Base-by-base conservation (phyloP, 2,113 vertebrate species). In the Alaudala cheleensis region DNA sequence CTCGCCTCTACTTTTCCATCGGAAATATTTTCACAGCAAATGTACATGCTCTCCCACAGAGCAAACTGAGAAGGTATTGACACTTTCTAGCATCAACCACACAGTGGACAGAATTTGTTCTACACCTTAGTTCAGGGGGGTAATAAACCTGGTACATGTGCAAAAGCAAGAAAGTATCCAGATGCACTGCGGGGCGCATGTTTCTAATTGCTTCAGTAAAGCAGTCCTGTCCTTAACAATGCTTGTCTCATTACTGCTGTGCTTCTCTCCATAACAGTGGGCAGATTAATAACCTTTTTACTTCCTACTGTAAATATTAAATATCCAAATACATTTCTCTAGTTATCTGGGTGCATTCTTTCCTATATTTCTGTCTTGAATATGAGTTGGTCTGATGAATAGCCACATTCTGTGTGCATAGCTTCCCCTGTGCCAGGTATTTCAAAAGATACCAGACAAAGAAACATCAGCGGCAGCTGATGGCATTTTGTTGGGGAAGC, bases 331-430 rank as follows among this genome's bases (percentile, higher is more conserved):
- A 77, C 42, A 20, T 51, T 74, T 45, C 19, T 54, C 26, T 84
- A 23, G 9, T 53, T 79, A 42, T 67, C 51, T 82, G 54, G 8
- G 3, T 84, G 16, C 29, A 51, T 92, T 86, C 10, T 87, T 85
- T 49, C 50, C 62, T 50, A 1, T 21, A 37, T 40, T 74, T 93
- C 42, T 61, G 15, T 65, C 24, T 69, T 64, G 34, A 57, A 64
- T 26, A 40, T n/a, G 56, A 73, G 47, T 7, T 40, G 18, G 66
- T 84, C 15, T 54, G 60, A 61, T 53, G 19, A 77, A 34, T 18
- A 53, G 50, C 29, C 34, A 49, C 2, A 1, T 83, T 37, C 39
- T 64, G 13, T 25, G 12, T 3, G 2, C 3, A 0, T 14, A 20
- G 62, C 61, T 21, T 66, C 26, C 23, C 26, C 24, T 10, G 2